These are phyloP conservation scores for Onychostoma macrolepis DNA, from an alignment of 2,113 vertebrate species.

Conservation along the genomic window DNA sequence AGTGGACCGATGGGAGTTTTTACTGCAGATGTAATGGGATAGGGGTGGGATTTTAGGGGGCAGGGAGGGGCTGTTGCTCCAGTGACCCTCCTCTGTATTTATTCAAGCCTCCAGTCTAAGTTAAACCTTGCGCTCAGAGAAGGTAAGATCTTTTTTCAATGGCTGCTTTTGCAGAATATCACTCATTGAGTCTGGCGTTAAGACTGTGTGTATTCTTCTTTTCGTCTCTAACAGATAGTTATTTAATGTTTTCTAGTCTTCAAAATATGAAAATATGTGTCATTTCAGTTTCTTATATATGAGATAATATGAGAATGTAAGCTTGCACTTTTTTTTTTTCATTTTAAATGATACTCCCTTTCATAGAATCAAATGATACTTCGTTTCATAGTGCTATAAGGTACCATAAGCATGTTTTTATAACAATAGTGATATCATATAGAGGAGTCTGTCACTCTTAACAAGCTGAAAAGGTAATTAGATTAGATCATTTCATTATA, in stretches of 20 bases:
- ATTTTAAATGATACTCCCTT: neutral
- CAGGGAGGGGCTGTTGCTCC: slow-evolving; percentile 3
- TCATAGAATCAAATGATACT: neutral
- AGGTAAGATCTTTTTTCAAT: slow-evolving; percentile 29
- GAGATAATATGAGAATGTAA: neutral
- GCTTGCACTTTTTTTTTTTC: neutral
- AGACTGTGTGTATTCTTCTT: neutral
- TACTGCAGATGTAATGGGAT: neutral
- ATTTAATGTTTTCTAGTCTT: neutral
- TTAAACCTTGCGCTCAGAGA: neutral
- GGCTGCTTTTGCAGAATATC: neutral
- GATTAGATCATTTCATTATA: neutral
- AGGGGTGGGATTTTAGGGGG: neutral
- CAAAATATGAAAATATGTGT: neutral
- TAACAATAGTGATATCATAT: neutral
- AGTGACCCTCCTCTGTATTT: slow-evolving; percentile 10
- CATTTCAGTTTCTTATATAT: neutral
- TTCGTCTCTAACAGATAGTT: neutral
- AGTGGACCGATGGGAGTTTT: neutral
- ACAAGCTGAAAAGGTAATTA: neutral
- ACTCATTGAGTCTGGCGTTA: neutral
- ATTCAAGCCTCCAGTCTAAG: neutral
- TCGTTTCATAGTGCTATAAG: neutral
- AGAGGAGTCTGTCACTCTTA: neutral
- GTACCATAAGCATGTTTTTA: neutral